These are phyloP conservation scores for Drosophila funebris DNA, from an alignment of 1,140 invertebrate species.

Conservation along the genomic window DNA sequence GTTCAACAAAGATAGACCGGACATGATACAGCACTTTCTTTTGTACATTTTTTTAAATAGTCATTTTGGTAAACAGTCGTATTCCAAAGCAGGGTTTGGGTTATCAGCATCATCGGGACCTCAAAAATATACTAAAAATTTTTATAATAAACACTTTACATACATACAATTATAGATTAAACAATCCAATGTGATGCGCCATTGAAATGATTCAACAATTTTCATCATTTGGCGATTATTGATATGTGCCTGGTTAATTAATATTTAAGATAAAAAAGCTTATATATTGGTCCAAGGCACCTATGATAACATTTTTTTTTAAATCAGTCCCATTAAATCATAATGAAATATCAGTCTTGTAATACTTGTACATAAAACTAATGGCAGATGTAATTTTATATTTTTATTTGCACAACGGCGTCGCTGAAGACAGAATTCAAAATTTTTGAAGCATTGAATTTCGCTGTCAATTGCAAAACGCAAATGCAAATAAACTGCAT, in stretches of 20 bases:
- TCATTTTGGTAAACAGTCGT: slow-evolving; percentile 14
- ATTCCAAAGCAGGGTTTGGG: background rate
- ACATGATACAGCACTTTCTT: slow-evolving; percentile 36
- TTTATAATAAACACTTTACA: background rate
- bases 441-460: slow-evolving; percentile 67
- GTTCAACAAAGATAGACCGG: slow-evolving; percentile 9
- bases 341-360: background rate
- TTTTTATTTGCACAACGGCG: slow-evolving; percentile 20
- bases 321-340: background rate
- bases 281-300: no score
- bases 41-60: background rate
- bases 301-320: no score
- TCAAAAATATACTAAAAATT: background rate
- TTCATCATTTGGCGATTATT: no score
- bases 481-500: slow-evolving; percentile 65
- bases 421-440: slow-evolving; percentile 33
- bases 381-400: background rate
- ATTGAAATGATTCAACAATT: slow-evolving; percentile 48
- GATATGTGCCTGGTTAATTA: no score
- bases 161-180: background rate
- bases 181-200: slow-evolving; percentile 22
- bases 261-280: no score
- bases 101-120: slow-evolving; percentile 27
- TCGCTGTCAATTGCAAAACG: slow-evolving; percentile 59
- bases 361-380: background rate